Evolutionary conservation across 2,888 invertebrate genomes (phyloP), one percentile per base, ranked within the genome.

Genomic region (Allygus modestus): DNA sequence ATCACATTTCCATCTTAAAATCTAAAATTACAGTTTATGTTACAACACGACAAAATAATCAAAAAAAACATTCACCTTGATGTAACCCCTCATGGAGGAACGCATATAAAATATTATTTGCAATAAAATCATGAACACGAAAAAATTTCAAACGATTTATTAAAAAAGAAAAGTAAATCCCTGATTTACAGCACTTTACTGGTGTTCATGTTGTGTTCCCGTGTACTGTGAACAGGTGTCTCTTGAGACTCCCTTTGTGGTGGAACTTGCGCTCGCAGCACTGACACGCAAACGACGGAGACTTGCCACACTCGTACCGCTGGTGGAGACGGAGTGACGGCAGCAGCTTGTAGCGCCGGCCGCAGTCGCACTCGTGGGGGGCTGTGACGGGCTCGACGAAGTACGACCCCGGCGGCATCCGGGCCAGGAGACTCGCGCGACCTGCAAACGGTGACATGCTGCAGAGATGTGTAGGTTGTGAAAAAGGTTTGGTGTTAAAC

Each of bases 301-400:
- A 85, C 75, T 86, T 86, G 11, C 87, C 87, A 46, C 88, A 88
- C 83, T 87, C 86, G 69, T 86, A 87, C 12, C 84, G 85, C 81
- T 84, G 71, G 84, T 88, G 87, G 20, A 86, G 85, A 12, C 73
- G 43, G 20, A 87, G 73, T 37, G 83, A 85, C 43, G 85, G 31
- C 51, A 85, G 81, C 71, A 86, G 83, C 77, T 87, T 85, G 82
- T 87, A 87, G 26, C 41, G 84, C 71, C 85, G 75, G 41, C 81
- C 82, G 69, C 87, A 87, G 43, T 58, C 65, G 58, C 84, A 58
- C 41, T 65, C 69, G 37, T 58, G 46, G 31, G 82, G 41, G 20
- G 82, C 43, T 26, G 37, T 65, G 51, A 1, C 31, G 20, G 20
- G 2, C 20, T 37, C 20, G 26, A 61, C 51, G 1, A 37, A 37